Evolutionary conservation across 2,113 vertebrate species (phyloP).

Genomic region (Sapayoa aenigma): DNA sequence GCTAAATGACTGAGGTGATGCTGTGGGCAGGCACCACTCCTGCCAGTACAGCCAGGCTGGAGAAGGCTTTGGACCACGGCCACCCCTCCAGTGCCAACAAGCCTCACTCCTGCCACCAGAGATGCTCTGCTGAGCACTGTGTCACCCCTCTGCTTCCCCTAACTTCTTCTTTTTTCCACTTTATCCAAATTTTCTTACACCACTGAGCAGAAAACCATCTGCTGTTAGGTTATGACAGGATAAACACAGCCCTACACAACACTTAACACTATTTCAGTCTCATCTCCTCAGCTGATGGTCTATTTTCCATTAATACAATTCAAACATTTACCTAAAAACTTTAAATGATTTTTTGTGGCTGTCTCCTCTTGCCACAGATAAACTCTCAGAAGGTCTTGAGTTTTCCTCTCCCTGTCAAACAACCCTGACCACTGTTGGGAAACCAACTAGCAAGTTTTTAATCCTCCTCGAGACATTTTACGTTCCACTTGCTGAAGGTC

Average conservation of each 20-base stretch:
- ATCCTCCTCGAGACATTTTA: neutral
- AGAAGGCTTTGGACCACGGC: neutral
- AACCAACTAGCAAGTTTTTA: neutral
- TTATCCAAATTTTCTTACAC: neutral
- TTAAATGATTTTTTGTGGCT: neutral
- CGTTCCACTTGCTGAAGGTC: accelerated
- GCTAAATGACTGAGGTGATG: neutral
- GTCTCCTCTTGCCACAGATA: neutral
- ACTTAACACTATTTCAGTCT: neutral
- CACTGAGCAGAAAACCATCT: neutral
- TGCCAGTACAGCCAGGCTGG: neutral
- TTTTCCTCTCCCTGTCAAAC: neutral
- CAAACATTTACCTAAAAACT: neutral
- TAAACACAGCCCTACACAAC: neutral
- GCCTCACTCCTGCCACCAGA: neutral
- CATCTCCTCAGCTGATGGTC: neutral
- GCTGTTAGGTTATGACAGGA: neutral
- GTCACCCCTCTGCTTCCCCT: neutral
- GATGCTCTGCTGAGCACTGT: neutral
- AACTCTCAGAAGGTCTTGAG: neutral
- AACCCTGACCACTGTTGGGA: neutral
- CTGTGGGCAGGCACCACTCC: neutral
- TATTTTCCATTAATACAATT: neutral
- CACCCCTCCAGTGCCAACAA: neutral
- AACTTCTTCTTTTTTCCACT: neutral